Evolutionary conservation across 2,888 invertebrate species (phyloP), one percentile per base, ranked within the genome.

Genomic region (Lapara coniferarum): DNA sequence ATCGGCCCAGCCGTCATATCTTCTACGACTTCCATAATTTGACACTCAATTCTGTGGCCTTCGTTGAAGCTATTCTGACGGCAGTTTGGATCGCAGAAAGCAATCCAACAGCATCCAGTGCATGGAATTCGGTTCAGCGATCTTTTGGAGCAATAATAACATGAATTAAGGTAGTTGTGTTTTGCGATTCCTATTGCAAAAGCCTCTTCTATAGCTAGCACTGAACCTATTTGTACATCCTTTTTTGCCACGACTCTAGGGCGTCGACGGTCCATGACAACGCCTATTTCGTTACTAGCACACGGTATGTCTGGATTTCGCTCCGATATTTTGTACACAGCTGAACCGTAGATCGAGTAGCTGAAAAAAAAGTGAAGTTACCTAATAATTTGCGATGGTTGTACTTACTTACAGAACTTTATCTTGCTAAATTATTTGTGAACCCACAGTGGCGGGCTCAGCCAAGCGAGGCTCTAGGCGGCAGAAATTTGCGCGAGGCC

Each of bases 181-280:
- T 19, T 63, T 7, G 46, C 10, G 19, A 16, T 6, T 46, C 7
- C 49, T 4, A 63, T 19, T 5, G 49, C 13, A 7, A 63, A 46
- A 10, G 63, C 63, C 46, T 63, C 63, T 49, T 63, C 63, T 13
- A 63, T 49, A 19, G 63, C 63, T 2, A 63, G 16, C 4, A 63
- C 63, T 7, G 63, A 19, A 13, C 63, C 63, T 19, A 46, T 19
- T 49, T 19, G 49, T 13, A 63, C 12, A 13, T 63, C 19, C 8
- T 49, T 63, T 63, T 63, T 63, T 10, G 63, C 63, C 5, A 63
- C 19, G 46, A 63, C 19, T 49, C 19, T 63, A 12, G 63, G 63
- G 2, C 13, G 46, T 6, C 13, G 16, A 46, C 49, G 63, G 19
- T 49, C 63, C 19, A 16, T 19, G 19, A 49, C 46, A 13, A 63